A percentile compares a stretch with the other conserved stretches of the same genome.
These are phyloP conservation scores for Hypsibius dujardini DNA, from an alignment of 1,140 invertebrate species.

Conservation along the genomic window DNA sequence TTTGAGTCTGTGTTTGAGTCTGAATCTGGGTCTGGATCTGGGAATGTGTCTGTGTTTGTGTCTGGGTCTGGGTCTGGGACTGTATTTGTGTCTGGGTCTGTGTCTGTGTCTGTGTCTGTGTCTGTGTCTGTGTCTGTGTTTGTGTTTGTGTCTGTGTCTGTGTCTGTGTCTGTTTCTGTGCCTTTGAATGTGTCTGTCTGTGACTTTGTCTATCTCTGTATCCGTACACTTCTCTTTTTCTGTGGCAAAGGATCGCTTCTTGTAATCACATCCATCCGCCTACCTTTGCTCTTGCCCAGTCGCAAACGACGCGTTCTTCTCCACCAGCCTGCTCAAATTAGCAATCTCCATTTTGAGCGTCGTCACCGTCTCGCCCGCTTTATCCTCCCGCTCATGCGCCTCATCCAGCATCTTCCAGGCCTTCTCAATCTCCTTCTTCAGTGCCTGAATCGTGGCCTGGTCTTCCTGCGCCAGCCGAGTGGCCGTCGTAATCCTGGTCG, in stretches of 20 bases:
- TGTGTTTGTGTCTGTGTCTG: too few species aligned
- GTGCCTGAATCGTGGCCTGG: conserved; percentile 33
- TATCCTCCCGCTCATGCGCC: conserved; percentile 35
- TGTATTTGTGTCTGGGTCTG: too few species aligned
- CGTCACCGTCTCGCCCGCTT: conserved; percentile 34
- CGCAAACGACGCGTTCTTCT: background rate
- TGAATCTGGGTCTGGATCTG: too few species aligned
- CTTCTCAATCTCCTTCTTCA: conserved; percentile 38
- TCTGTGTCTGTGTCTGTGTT: too few species aligned
- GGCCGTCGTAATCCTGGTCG: conserved; percentile 33
- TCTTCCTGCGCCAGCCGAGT: conserved; percentile 35
- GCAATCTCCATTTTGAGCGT: conserved; percentile 35
- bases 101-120: too few species aligned
- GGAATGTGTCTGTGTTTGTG: too few species aligned
- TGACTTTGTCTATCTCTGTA: too few species aligned
- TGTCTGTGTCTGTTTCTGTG: too few species aligned
- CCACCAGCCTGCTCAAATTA: conserved; percentile 29
- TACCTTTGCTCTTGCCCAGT: conserved; percentile 4
- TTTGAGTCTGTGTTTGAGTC: too few species aligned
- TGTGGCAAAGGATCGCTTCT: background rate
- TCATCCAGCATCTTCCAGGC: conserved; percentile 38
- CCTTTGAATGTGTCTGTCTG: too few species aligned
- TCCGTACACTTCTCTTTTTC: background rate
- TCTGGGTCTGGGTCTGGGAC: too few species aligned
- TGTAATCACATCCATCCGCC: too few species aligned